phyloP scores from a whole-genome alignment of 2,113 vertebrate species.

The Ictalurus furcatus region DNA sequence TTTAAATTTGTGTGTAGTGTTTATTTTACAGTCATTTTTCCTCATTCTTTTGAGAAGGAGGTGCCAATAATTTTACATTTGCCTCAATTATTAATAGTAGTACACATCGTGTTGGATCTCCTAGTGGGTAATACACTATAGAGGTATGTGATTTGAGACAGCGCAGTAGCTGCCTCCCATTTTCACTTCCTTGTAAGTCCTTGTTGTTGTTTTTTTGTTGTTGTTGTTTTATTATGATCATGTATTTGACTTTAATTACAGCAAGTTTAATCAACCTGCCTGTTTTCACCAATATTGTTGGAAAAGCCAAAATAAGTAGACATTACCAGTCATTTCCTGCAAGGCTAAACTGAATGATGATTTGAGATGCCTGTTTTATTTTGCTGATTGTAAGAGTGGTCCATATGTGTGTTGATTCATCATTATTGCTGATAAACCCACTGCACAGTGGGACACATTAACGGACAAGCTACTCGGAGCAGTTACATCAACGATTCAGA shows the following conservation, averaged over 20 bases:
- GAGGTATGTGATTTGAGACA: background rate
- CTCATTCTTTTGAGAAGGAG: background rate
- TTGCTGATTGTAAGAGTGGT: background rate
- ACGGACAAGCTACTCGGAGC: slow-evolving; percentile 48
- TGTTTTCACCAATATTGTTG: background rate
- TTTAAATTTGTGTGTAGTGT: background rate
- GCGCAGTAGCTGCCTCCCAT: background rate
- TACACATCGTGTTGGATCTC: background rate
- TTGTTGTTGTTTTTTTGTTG: background rate
- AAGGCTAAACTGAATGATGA: background rate
- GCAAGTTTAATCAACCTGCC: background rate
- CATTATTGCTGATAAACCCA: slow-evolving; percentile 42
- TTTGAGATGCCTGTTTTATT: background rate
- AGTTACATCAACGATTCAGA: slow-evolving; percentile 50
- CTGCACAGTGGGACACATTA: slow-evolving; percentile 45
- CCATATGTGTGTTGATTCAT: slow-evolving; percentile 32
- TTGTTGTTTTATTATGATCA: background rate
- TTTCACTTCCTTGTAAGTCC: background rate
- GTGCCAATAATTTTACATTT: background rate
- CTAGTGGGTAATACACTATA: background rate
- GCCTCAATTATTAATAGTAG: background rate
- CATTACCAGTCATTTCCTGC: background rate
- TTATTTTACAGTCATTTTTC: background rate
- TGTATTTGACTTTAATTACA: background rate
- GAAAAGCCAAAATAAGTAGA: background rate